phyloP scores from a whole-genome alignment of 2,797 vertebrate genomes.

The Acridotheres tristis region DNA sequence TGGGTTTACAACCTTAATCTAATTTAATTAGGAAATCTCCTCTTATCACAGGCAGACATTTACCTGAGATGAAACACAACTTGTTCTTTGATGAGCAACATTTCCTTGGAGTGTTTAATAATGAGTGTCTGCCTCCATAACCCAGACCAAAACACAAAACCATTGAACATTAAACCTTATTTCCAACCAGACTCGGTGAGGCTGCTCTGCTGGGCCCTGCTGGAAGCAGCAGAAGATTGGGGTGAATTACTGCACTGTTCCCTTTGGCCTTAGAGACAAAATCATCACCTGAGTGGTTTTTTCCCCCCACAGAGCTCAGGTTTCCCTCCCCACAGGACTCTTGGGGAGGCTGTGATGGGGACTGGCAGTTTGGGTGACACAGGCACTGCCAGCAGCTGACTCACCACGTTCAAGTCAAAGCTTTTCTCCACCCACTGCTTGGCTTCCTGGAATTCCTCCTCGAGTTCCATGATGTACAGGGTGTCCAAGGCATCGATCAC shows the following conservation, averaged over 20 bases:
- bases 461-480: slow-evolving; percentile 93
- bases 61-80: background rate
- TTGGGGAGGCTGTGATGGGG: background rate
- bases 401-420: slow-evolving; percentile 92
- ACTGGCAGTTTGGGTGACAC: background rate
- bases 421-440: slow-evolving; percentile 91
- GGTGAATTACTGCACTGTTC: background rate
- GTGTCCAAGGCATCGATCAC: slow-evolving; percentile 95
- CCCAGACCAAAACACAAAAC: background rate
- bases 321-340: background rate
- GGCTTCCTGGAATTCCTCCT: slow-evolving; percentile 92
- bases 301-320: background rate
- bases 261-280: background rate
- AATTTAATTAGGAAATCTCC: background rate
- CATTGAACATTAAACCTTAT: background rate
- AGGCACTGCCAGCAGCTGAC: slow-evolving; percentile 38
- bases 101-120: background rate
- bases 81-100: background rate
- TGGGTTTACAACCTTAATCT: background rate
- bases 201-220: background rate
- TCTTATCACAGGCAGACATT: background rate
- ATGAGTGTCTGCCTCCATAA: background rate
- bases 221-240: background rate
- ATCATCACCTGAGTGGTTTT: background rate
- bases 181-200: background rate